Conservation (phyloP, 2,113 vertebrate species). For the Merops nubicus region DNA sequence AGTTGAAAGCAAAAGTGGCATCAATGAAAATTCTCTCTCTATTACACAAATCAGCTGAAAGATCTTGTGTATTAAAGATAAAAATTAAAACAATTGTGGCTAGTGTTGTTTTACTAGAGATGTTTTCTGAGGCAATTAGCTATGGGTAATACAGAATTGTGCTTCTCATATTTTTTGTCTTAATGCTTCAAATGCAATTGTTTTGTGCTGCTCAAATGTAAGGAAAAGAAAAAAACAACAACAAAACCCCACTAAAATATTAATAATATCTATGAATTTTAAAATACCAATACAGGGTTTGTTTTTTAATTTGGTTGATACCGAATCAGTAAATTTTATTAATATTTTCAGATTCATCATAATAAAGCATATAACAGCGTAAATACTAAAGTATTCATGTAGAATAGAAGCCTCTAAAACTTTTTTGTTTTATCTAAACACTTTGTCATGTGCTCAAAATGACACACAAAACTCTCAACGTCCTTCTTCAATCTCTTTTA, state of each 20-base stretch:
- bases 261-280: neutral
- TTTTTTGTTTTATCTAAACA: neutral
- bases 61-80: neutral
- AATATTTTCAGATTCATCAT: neutral
- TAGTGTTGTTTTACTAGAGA: neutral
- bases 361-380: neutral
- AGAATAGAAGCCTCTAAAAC: neutral
- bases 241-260: neutral
- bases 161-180: neutral
- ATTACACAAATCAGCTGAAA: neutral
- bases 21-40: neutral
- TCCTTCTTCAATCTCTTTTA: neutral
- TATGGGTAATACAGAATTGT: neutral
- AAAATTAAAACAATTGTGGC: neutral
- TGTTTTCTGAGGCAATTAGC: neutral
- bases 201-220: neutral
- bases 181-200: neutral
- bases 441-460: neutral
- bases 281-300: fast-evolving
- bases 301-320: neutral
- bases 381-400: neutral
- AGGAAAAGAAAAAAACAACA: neutral
- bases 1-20: neutral
- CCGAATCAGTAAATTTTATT: neutral
- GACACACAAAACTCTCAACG: neutral